phyloP scores from a whole-genome alignment of 2,113 vertebrate genomes.

The Leucoraja erinaceus region DNA sequence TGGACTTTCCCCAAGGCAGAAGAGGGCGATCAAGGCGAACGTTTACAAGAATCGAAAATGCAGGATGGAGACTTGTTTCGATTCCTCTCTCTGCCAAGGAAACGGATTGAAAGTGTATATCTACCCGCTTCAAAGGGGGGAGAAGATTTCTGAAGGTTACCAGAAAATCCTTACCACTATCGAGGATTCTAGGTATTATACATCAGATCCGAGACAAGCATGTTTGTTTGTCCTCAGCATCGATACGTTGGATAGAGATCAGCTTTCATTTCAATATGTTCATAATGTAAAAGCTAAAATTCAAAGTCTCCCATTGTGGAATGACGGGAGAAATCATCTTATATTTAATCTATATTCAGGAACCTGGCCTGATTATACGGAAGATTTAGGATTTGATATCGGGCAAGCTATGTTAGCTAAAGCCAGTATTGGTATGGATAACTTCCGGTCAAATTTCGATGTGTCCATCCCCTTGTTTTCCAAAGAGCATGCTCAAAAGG shows the following conservation, averaged over 20 bases:
- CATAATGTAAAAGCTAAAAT: slow-evolving; percentile 59
- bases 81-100: slow-evolving; percentile 59
- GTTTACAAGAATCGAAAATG: slow-evolving; percentile 64
- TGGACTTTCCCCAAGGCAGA: slow-evolving; percentile 60
- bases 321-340: slow-evolving; percentile 66
- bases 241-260: slow-evolving; percentile 68
- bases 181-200: slow-evolving; percentile 62
- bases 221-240: slow-evolving; percentile 62
- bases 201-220: slow-evolving; percentile 56
- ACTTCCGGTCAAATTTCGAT: slow-evolving; percentile 64
- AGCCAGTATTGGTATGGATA: slow-evolving; percentile 62
- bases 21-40: slow-evolving; percentile 59
- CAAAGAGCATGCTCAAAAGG: slow-evolving; percentile 64
- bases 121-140: slow-evolving; percentile 57
- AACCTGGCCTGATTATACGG: slow-evolving; percentile 68
- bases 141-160: slow-evolving; percentile 62
- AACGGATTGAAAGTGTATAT: slow-evolving; percentile 60
- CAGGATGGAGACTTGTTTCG: slow-evolving; percentile 71
- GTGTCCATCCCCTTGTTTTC: slow-evolving; percentile 69
- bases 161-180: slow-evolving; percentile 62
- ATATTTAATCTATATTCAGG: slow-evolving; percentile 71
- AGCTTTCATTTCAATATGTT: slow-evolving; percentile 61
- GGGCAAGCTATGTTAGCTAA: slow-evolving; percentile 67
- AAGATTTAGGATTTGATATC: slow-evolving; percentile 67
- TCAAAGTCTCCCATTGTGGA: slow-evolving; percentile 63